Evolutionary conservation across 1,140 invertebrate species (phyloP), one percentile per base, ranked within the genome.

Genomic region (Listronotus oregonensis): DNA sequence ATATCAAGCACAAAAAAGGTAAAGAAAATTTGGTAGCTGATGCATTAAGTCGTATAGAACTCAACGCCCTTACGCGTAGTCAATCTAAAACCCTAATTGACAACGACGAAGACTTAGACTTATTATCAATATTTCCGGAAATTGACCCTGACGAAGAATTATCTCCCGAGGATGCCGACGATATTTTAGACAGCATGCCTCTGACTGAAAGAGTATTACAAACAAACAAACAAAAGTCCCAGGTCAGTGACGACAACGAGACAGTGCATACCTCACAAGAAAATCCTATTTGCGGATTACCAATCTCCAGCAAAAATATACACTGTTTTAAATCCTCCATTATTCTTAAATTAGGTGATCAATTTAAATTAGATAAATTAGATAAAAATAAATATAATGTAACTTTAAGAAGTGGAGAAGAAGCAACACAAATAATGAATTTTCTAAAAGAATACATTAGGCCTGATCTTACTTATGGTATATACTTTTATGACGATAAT

Each of bases 1-100:
- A 37, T 34, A 55, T 55, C 10, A 55, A 55, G 17, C 21, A 39
- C 34, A 42, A 39, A 55, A 55, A 39, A 21, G 51, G 51, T 6
- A 31, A 55, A 55, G 27, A 55, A 39, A 55, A 55, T 42, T 14
- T 10, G 3, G 21, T 55, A 15, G 51, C 51, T 3, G 51, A 55
- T 42, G 51, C 31, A 6, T 12, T 39, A 7, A 55, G 51, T 15
- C 11, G 51, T 6, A 55, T 55, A 11, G 51, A 55, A 55, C 6
- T 55, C 3, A 34, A 55, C 17, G 51, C 51, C 37, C 6, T 55
- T 6, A 55, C 34, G 9, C 18, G 51, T 6, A 12, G n/a, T 18
- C 4, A 55, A 55, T 14, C 21, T 5, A 34, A 34, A 9, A 34
- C 5, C 5, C 5, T 6, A 6, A 34, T 34, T 34, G 9, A 6